Conservation (phyloP, 2,888 invertebrate species). For the Synanthedon formicaeformis region DNA sequence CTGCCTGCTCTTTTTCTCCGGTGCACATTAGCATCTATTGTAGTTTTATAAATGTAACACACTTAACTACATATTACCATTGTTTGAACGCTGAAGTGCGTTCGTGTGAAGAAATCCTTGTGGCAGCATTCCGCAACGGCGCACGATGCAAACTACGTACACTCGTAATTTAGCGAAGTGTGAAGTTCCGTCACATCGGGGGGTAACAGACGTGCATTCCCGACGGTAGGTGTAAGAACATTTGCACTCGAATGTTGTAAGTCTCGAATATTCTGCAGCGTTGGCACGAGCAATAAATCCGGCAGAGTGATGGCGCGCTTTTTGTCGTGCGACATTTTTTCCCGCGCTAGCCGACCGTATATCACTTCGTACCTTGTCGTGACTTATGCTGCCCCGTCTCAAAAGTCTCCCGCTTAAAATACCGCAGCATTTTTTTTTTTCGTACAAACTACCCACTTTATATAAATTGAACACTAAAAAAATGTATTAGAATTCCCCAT, state of each 20-base stretch:
- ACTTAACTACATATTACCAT: too few species aligned
- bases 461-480: background rate
- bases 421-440: slow-evolving; percentile 24
- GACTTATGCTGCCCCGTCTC: slow-evolving; percentile 47
- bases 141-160: slow-evolving; percentile 18
- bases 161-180: slow-evolving; percentile 65
- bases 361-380: slow-evolving; percentile 41
- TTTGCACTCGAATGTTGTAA: slow-evolving; percentile 32
- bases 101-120: background rate
- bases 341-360: slow-evolving; percentile 63
- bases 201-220: slow-evolving; percentile 48
- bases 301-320: slow-evolving; percentile 59
- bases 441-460: slow-evolving; percentile 1
- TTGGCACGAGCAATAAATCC: slow-evolving; percentile 60
- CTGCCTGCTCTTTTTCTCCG: too few species aligned
- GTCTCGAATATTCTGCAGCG: slow-evolving; percentile 55
- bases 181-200: slow-evolving; percentile 66
- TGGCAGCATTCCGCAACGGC: background rate
- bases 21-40: too few species aligned
- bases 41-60: too few species aligned
- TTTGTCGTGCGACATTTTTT: slow-evolving; percentile 66
- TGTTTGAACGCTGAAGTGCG: background rate
- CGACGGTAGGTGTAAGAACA: slow-evolving; percentile 50
- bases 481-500: background rate
- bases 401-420: slow-evolving; percentile 27